Conservation (phyloP, 2,797 vertebrate species). For the Micromesistius poutassou region DNA sequence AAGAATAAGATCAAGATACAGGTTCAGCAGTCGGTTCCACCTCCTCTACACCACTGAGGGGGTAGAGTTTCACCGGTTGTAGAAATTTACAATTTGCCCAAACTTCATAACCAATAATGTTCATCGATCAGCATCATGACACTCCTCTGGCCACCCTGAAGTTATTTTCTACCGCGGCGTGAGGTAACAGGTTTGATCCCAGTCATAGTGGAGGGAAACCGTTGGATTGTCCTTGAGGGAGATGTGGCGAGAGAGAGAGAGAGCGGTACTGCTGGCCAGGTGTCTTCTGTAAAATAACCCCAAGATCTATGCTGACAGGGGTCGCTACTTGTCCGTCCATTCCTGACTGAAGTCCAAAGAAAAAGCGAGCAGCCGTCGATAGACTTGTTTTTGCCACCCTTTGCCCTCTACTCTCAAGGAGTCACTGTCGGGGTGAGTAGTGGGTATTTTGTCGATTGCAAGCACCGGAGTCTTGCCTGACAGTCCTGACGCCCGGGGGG, state of each 20-base stretch:
- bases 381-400: background rate
- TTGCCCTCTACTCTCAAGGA: conserved; percentile 32
- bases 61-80: background rate
- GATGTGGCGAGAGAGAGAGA: conserved; percentile 46
- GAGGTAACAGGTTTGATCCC: conserved; percentile 68
- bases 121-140: background rate
- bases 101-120: background rate
- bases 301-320: conserved; percentile 61
- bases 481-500: conserved; percentile 42
- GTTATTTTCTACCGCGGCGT: conserved; percentile 43
- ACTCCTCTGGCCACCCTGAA: conserved; percentile 14
- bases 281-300: conserved; percentile 54
- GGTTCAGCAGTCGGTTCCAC: background rate
- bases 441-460: conserved; percentile 36
- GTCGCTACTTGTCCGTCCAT: conserved; percentile 65
- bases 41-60: conserved; percentile 1
- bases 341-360: conserved; percentile 46
- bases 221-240: conserved; percentile 71
- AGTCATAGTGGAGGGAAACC: conserved; percentile 61
- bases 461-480: conserved; percentile 55
- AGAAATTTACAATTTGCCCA: background rate
- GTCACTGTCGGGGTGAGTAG: conserved; percentile 55
- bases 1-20: conserved; percentile 2
- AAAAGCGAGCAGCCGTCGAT: conserved; percentile 37
- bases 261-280: conserved; percentile 57